Evolutionary conservation across 2,888 invertebrate species (phyloP), one percentile per base, ranked within the genome.

Genomic region (Andrena praecox): DNA sequence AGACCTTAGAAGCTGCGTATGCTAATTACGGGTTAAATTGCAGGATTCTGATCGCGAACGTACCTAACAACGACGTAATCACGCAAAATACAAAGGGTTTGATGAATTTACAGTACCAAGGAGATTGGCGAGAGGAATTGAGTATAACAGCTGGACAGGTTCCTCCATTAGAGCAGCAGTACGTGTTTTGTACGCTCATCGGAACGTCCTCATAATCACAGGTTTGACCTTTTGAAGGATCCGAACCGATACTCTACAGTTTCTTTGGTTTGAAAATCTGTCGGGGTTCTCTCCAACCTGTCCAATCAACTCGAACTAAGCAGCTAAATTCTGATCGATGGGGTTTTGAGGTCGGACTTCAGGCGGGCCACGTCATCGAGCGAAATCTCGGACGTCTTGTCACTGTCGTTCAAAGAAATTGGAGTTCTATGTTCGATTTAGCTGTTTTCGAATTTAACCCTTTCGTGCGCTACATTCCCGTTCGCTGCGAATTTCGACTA

Each of bases 41-140:
- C 5, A 50, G 4, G 27, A 33, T 29, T 20, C 27, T 42, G 42
- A 72, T 50, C 52, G 24, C 56, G 31, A 4, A 68, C 77, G 66
- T 85, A 93, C 93, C 93, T 68, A 93, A 81, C 75, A 93, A 82
- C 63, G 92, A 90, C 5, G 93, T 93, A 20, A 93, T 87, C 31
- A 92, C 67, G 77, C 92, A 91, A 74, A 92, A 93, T 31, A 90
- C 89, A 42, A 92, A 70, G 42, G 92, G 91, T 84, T 91, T 93
- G 69, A 92, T 42, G 77, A 90, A 77, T 85, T 88, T 91, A 79
- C 80, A 88, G 73, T 89, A 91, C 90, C 91, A 91, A 60, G 89
- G 77, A 54, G 78, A 67, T 67, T 81, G 82, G 50, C 74, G 87
- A 62, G 86, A 82, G 54, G 76, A 78, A 83, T 84, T 88, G 12